Evolutionary conservation across 2,888 invertebrate genomes (phyloP), one percentile per base, ranked within the genome.

Genomic region (Drosophila leonis): DNA sequence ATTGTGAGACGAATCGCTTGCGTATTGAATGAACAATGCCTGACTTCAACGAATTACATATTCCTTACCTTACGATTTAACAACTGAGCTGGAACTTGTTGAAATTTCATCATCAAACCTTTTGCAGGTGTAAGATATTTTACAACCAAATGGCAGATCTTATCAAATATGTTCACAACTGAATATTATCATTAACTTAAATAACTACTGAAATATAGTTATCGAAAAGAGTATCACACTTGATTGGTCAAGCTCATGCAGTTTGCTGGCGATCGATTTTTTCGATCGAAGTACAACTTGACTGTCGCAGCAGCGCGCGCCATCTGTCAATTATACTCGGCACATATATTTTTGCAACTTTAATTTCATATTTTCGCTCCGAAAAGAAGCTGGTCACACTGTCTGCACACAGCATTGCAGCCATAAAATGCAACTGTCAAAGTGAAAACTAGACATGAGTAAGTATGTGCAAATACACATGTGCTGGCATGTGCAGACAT

Each of bases 351-450:
- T 42, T 15, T 20, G 31, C 31, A 56, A 15, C 15, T 42, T 9
- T 41, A 31, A 31, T 31, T 56, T 31, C 31, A 31, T 15, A 59
- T 48, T 46, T 37, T 18, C n/a, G 13, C 8, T n/a, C 13, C 6
- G 8, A 29, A 41, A 12, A 24, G 9, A 18, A 57, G 37, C n/a
- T 59, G 59, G 59, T 31, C 29, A 39, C 46, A 59, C 57, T 37
- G 20, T 20, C 24, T 29, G 35, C 20, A 29, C 52, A 27, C 24
- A 33, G 4, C 46, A 48, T 33, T 57, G 33, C 39, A 31, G 29
- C 74, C 29, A n/a, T 49, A 66, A 42, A 24, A 37, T 72, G 55
- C 39, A 60, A 51, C 42, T 51, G 49, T 49, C 54, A 44, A 54
- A 46, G 33, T 42, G 46, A 8, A 20, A 65, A 44, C 46, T 61